Base-by-base conservation (phyloP, 1,140 invertebrate genomes). In the Caerostris darwini region DNA sequence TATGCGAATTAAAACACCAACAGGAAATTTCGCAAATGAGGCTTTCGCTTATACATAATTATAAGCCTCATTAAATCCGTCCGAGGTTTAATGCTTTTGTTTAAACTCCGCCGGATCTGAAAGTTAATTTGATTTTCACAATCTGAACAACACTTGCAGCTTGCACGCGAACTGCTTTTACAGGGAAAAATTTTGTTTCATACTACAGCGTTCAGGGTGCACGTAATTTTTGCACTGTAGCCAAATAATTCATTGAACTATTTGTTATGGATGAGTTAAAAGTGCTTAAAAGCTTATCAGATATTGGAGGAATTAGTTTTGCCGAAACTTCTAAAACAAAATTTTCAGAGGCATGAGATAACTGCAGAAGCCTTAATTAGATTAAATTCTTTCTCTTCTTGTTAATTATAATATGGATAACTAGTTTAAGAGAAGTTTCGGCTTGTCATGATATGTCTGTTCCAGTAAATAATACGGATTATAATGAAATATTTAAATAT, bases 61-160 rank as follows among this genome's bases (percentile, higher is more conserved):
- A 59, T 58, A 85, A 85, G 83, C 83, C 56, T 85, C 83, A 85
- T 85, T 85, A 85, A 85, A 19, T 57, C 57, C 57, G n/a, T 59
- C 83, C 17, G 7, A 8, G 57, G 56, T 19, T 19, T 19, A 34
- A 34, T 14, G 57, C 83, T 85, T 85, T 85, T 34, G 57, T 85
- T 85, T 58, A 85, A 85, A 59, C 56, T 19, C 83, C 57, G 7
- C 19, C n/a, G 54, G 56, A 19, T 85, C n/a, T 59, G 12, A 58
- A 85, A 57, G 56, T 85, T 85, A 85, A 85, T 85, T 85, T 85
- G 57, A 85, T 85, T 85, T 85, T 57, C 57, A 85, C 57, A 85
- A 58, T 85, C 56, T 34, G 17, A 85, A 59, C 54, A 85, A 14
- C 57, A 81, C 53, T 81, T 81, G 4, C 61, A 64, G 17, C 61